These are phyloP conservation scores for Andrena haemorrhoa DNA, from an alignment of 2,888 invertebrate genomes.

Conservation along the genomic window DNA sequence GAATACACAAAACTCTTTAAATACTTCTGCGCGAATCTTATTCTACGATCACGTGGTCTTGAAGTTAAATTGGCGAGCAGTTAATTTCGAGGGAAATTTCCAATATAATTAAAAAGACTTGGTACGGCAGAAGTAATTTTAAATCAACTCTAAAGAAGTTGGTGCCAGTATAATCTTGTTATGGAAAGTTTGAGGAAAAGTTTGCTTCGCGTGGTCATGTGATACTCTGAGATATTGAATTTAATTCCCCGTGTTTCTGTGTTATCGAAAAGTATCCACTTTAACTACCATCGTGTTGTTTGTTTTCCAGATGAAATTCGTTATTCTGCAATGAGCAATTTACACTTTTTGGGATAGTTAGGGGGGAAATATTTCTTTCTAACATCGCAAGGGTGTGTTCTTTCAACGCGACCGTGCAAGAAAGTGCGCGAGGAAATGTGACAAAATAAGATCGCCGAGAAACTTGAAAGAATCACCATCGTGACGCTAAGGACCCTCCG, in stretches of 20 bases:
- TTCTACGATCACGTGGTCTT: not conserved
- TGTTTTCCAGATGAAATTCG: not conserved
- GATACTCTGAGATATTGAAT: not conserved
- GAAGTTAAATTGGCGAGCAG: not conserved
- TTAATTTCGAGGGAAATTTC: not conserved
- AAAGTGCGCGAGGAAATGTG: slow-evolving; percentile 21
- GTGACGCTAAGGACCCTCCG: slow-evolving; percentile 53
- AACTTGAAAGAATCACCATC: slow-evolving; percentile 54
- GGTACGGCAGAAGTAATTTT: not conserved
- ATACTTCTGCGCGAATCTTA: not conserved
- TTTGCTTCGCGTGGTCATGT: not conserved
- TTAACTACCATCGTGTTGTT: not conserved
- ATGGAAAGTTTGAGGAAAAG: not conserved
- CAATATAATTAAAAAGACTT: slow-evolving; percentile 28
- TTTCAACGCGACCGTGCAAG: not conserved
- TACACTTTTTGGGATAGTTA: not conserved
- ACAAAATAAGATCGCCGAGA: slow-evolving; percentile 25
- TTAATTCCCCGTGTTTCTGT: not conserved
- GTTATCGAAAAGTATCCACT: not conserved
- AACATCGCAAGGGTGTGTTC: not conserved
- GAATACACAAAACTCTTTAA: not conserved
- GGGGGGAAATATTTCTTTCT: not conserved
- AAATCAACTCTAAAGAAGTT: slow-evolving; percentile 15
- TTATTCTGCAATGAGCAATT: not conserved
- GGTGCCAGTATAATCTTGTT: not conserved